Evolutionary conservation across 2,888 invertebrate species (phyloP).

Genomic region (Tribolium freemani): DNA sequence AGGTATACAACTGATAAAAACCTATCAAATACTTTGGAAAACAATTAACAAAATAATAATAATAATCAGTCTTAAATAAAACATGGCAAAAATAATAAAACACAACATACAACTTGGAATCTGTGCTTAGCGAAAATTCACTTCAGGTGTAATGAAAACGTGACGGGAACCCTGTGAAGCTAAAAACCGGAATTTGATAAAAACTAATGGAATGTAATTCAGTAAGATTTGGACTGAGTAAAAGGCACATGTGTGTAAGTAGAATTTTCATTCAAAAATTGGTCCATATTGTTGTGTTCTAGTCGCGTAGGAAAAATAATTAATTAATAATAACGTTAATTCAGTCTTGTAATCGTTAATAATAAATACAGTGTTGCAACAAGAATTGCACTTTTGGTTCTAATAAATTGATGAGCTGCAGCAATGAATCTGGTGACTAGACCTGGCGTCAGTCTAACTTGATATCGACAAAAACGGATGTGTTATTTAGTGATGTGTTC

Average conservation of each 20-base stretch:
- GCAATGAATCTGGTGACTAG: constrained; percentile 58
- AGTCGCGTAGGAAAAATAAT: constrained; percentile 46
- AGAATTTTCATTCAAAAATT: constrained; percentile 53
- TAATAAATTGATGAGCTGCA: constrained; percentile 56
- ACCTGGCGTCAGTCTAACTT: constrained; percentile 61
- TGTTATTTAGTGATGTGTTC: constrained; percentile 59
- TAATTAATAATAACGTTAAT: constrained; percentile 47
- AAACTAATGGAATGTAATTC: constrained; percentile 55
- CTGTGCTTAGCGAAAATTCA: constrained; percentile 17
- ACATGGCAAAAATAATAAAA: constrained; percentile 63
- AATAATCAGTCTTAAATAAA: constrained; percentile 68
- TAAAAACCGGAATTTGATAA: constrained; percentile 46
- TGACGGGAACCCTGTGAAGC: constrained; percentile 35
- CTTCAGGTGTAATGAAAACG: constrained; percentile 33
- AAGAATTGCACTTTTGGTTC: constrained; percentile 60
- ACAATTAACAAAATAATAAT: constrained; percentile 57
- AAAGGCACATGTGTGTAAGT: constrained; percentile 61
- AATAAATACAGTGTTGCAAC: constrained; percentile 54
- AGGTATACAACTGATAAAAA: constrained; percentile 58
- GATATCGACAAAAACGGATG: constrained; percentile 52
- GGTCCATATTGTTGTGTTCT: constrained; percentile 54
- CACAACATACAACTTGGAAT: constrained; percentile 50
- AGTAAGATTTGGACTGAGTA: constrained; percentile 44
- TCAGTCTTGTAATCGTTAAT: constrained; percentile 56
- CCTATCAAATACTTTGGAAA: constrained; percentile 61